Evolutionary conservation across 2,113 vertebrate species (phyloP).

Genomic region (Athene cunicularia): DNA sequence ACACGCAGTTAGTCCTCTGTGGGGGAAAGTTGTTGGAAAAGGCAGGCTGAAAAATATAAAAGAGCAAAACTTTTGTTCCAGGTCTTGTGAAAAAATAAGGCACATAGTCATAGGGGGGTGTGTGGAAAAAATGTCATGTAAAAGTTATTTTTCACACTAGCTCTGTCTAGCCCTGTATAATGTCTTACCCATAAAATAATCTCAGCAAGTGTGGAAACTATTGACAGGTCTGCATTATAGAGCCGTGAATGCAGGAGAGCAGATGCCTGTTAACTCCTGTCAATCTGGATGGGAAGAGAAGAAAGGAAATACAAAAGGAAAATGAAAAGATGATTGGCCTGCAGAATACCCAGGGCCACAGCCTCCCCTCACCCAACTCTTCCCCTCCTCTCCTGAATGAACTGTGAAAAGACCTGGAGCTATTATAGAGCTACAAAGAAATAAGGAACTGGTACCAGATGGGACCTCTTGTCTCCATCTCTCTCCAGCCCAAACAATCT

Average conservation of each 20-base stretch:
- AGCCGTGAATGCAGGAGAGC: conserved; percentile 47
- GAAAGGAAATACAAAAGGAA: background rate
- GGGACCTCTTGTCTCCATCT: conserved; percentile 82
- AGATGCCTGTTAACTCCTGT: conserved; percentile 57
- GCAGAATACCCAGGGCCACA: background rate
- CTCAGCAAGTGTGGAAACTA: conserved; percentile 66
- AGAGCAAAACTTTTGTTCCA: background rate
- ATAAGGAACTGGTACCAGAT: conserved; percentile 79
- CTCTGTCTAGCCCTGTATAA: conserved; percentile 58
- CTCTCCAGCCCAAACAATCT: conserved; percentile 85
- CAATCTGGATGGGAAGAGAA: background rate
- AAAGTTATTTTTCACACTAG: conserved; percentile 58
- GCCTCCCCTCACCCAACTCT: background rate
- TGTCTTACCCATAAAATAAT: conserved; percentile 58
- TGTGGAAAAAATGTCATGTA: background rate
- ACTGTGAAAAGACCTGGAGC: conserved; percentile 74
- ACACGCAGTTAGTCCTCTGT: background rate
- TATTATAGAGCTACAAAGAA: conserved; percentile 75
- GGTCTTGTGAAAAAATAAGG: background rate
- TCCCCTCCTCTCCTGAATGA: conserved; percentile 34
- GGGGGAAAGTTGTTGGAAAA: background rate
- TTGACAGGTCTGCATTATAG: conserved; percentile 65
- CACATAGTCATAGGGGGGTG: background rate
- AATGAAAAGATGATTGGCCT: background rate
- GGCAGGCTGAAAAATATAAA: background rate